phyloP scores from a whole-genome alignment of 2,797 vertebrate species.

The Oceanodroma leucorhoa region DNA sequence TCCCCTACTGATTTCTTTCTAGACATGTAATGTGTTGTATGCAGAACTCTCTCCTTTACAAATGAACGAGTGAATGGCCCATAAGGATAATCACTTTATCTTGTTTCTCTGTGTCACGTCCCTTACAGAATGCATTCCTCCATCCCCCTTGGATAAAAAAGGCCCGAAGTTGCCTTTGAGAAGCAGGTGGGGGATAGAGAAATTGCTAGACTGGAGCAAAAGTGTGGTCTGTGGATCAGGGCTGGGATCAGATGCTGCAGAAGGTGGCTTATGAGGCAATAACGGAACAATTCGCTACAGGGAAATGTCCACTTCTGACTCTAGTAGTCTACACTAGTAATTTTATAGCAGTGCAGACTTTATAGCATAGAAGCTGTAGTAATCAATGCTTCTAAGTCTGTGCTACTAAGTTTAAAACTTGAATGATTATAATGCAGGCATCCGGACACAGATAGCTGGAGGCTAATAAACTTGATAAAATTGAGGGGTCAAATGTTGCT shows the following conservation, averaged over 20 bases:
- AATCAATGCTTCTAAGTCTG: background rate
- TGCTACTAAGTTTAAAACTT: background rate
- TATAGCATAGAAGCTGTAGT: fast-evolving
- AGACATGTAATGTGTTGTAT: background rate
- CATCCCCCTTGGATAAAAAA: background rate
- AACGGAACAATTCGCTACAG: background rate
- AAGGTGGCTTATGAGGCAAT: background rate
- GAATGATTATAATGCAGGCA: background rate
- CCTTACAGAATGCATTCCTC: background rate
- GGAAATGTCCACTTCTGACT: background rate
- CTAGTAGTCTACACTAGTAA: background rate
- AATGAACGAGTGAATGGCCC: background rate
- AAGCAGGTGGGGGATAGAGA: background rate
- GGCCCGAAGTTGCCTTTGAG: background rate
- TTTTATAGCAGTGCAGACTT: background rate
- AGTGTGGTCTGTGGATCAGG: background rate
- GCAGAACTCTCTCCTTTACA: background rate
- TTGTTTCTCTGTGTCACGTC: background rate
- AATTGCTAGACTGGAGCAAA: background rate
- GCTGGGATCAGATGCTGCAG: background rate
- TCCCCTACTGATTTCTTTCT: background rate
- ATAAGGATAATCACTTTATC: background rate
- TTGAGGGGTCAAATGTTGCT: background rate
- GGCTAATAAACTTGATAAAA: background rate
- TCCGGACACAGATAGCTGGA: background rate